Base-by-base conservation (phyloP, 2,113 vertebrate genomes). In the Hassar affinis region DNA sequence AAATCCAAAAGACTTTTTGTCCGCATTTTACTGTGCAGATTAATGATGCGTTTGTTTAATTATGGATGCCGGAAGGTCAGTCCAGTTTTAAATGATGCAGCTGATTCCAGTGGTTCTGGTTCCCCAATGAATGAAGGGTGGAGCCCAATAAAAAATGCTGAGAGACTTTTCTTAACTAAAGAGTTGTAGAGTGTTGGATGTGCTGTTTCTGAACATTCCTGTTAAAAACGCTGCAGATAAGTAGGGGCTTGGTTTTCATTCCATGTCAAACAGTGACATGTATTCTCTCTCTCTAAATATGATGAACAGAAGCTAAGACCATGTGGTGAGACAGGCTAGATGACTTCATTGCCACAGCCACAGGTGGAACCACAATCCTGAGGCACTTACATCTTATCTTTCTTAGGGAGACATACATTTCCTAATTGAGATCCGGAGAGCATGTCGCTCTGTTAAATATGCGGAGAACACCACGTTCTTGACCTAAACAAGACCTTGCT, bases 401-500 rank as follows among this genome's bases (percentile, higher is more conserved):
- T 57, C 56, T 78, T 69, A 52, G 72, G 66, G 80, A 84, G 83
- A 76, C 82, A 87, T 88, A 88, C 83, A 88, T 89, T 86, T 91
- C 78, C 79, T 88, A 87, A 91, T 88, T 89, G 86, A 86, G 85
- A 92, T 92, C 87, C 88, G 69, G 85, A 76, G 89, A 87, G 77
- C 64, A 62, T 89, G 56, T 75, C 8, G 38, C 86, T 88, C 56
- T 35, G 79, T 86, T 89, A 90, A 90, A 89, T 61, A 66, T 80
- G 66, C 27, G 78, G 38, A 88, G 81, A 83, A 85, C 61, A 80
- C 85, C 74, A 83, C 3, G 14, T 85, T 84, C 72, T 71, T 84
- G 83, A 71, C 89, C 83, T 88, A 90, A 90, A 90, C 86, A 89
- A 84, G 56, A 84, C 6, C 42, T 71, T n/a, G 64, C 68, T 38